These are phyloP conservation scores for Parazoanthus atlanticus DNA, from an alignment of 92 coral and sea anemone genomes.

Conservation along the genomic window DNA sequence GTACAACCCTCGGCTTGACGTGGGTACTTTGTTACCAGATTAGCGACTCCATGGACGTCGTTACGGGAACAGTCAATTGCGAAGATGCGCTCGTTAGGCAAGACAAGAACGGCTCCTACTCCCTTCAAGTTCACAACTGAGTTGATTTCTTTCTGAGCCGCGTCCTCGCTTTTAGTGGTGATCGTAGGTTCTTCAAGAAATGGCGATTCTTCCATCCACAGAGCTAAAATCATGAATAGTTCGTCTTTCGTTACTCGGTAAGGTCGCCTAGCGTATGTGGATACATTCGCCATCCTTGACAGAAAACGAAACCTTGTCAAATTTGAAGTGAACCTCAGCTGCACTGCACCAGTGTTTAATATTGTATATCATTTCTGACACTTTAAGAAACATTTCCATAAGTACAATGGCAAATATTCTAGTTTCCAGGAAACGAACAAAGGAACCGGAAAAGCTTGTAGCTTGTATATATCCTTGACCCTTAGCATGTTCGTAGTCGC, in stretches of 20 bases:
- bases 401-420: too few species aligned
- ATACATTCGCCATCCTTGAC: neutral
- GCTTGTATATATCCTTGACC: too few species aligned
- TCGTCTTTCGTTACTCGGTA: conserved; percentile 44
- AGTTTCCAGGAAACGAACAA: too few species aligned
- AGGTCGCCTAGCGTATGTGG: conserved; percentile 40
- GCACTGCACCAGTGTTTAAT: too few species aligned
- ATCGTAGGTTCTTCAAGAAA: neutral
- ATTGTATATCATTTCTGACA: too few species aligned
- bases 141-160: neutral
- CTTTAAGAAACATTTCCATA: too few species aligned
- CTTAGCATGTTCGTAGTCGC: too few species aligned
- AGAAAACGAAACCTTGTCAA: too few species aligned
- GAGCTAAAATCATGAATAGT: conserved; percentile 49
- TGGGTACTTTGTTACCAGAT: conserved; percentile 58
- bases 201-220: conserved; percentile 64
- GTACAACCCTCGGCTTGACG: conserved; percentile 48
- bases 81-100: conserved; percentile 56
- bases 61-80: conserved; percentile 70
- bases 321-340: too few species aligned
- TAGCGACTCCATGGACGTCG: conserved; percentile 62
- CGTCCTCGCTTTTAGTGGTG: neutral
- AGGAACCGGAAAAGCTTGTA: too few species aligned
- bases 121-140: conserved; percentile 28
- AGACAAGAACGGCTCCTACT: conserved; percentile 68